phyloP scores from a whole-genome alignment of 1,140 invertebrate species.

The Phthorimaea operculella region DNA sequence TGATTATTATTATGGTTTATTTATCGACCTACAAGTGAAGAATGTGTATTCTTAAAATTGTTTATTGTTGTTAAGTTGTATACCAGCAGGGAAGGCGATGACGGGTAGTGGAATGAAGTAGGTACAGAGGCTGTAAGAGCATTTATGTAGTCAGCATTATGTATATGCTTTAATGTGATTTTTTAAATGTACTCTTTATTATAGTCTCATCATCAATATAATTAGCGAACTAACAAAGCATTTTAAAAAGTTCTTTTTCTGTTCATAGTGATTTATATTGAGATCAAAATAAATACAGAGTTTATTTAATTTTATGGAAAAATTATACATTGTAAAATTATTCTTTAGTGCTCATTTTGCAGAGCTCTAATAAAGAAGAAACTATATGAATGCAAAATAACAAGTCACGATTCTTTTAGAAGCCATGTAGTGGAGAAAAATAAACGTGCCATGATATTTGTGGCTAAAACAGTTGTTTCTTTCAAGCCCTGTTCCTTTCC shows the following conservation, averaged over 20 bases:
- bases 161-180: constrained; percentile 70
- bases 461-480: constrained; percentile 56
- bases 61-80: constrained; percentile 58
- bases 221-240: constrained; percentile 67
- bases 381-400: constrained; percentile 65
- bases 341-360: constrained; percentile 57
- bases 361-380: constrained; percentile 60
- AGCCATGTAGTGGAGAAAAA: constrained; percentile 70
- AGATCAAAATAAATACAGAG: constrained; percentile 67
- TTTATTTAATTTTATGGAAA: constrained; percentile 69
- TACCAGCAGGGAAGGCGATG: constrained; percentile 16
- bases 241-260: constrained; percentile 60
- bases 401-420: constrained; percentile 69
- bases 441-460: constrained; percentile 70
- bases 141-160: constrained; percentile 68
- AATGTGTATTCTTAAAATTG: constrained; percentile 37
- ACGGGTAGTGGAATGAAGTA: constrained; percentile 1
- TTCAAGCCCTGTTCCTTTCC: constrained; percentile 15
- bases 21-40: constrained; percentile 37
- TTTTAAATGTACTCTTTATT: constrained; percentile 69
- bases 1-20: constrained; percentile 34
- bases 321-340: constrained; percentile 64
- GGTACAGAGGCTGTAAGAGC: constrained; percentile 59
- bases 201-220: constrained; percentile 67
- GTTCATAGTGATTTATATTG: constrained; percentile 68